Percentiles rank a stretch among this genome's conserved stretches.
Conservation (phyloP, 2,888 invertebrate species). For the Ecliptopera silaceata region DNA sequence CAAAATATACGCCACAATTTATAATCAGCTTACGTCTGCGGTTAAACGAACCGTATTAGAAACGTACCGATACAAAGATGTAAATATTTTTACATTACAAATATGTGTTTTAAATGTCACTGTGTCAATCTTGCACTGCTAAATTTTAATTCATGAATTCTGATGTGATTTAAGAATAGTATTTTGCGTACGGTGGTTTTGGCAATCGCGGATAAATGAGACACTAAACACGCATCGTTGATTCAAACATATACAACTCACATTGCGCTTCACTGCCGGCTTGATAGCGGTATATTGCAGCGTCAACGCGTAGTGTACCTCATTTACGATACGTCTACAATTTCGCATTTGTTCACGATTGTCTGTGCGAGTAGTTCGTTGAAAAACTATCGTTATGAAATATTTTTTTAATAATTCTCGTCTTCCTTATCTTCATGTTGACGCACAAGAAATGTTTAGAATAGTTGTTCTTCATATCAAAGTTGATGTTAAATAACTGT, state of each 20-base stretch:
- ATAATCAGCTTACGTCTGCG: slow-evolving; percentile 3
- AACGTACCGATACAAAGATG: slow-evolving; percentile 44
- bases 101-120: slow-evolving; percentile 73
- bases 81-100: slow-evolving; percentile 76
- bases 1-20: not conserved
- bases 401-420: slow-evolving; percentile 58
- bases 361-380: slow-evolving; percentile 55
- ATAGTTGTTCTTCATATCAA: slow-evolving; percentile 76
- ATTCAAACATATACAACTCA: too few relatives aligned
- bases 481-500: slow-evolving; percentile 52
- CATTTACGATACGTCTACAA: too few relatives aligned
- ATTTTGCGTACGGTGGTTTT: slow-evolving; percentile 51
- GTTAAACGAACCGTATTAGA: slow-evolving; percentile 14
- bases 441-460: slow-evolving; percentile 74
- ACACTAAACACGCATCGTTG: too few relatives aligned
- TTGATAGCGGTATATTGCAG: too few relatives aligned
- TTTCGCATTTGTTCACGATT: too few relatives aligned
- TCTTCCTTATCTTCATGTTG: slow-evolving; percentile 75
- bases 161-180: slow-evolving; percentile 64
- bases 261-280: too few relatives aligned
- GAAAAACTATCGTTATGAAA: slow-evolving; percentile 65
- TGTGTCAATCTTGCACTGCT: slow-evolving; percentile 67
- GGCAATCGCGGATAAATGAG: too few relatives aligned
- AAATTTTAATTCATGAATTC: slow-evolving; percentile 63
- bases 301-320: too few relatives aligned